Percentiles rank a stretch among this genome's conserved stretches.
phyloP scores from a whole-genome alignment of 2,797 vertebrate species.

The Arrhamphus sclerolepis region DNA sequence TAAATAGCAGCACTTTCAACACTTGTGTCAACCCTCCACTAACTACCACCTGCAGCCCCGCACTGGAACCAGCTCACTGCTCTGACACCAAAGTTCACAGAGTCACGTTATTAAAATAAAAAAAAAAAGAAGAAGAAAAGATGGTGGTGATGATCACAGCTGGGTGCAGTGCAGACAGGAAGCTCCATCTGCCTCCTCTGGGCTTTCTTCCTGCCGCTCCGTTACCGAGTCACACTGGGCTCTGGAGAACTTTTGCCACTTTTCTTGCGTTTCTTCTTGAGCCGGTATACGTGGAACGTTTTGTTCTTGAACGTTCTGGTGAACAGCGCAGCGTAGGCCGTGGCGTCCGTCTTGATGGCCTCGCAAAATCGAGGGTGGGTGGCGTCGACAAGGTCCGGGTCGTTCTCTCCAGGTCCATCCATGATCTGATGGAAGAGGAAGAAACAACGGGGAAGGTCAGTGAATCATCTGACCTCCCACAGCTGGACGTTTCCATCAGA shows the following conservation, averaged over 20 bases:
- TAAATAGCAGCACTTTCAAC: conserved; percentile 16
- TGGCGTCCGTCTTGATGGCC: conserved; percentile 85
- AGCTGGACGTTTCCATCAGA: not conserved
- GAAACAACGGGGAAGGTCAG: not conserved
- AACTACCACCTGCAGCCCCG: conserved; percentile 24
- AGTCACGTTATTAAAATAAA: conserved; percentile 13
- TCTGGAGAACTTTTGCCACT: conserved; percentile 50
- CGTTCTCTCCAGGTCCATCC: conserved; percentile 91
- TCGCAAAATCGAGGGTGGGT: conserved; percentile 92
- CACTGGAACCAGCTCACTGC: conserved; percentile 25
- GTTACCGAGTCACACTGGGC: conserved; percentile 33
- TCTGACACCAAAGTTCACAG: conserved; percentile 34
- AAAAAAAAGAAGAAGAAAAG: conserved; percentile 26
- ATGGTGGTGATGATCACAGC: conserved; percentile 53
- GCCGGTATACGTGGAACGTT: conserved; percentile 93
- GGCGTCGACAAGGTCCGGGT: conserved; percentile 84
- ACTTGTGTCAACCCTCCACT: conserved; percentile 25
- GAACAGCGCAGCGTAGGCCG: conserved; percentile 83
- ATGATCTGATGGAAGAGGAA: conserved; percentile 82
- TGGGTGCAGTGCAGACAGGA: conserved; percentile 36
- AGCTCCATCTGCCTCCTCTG: conserved; percentile 3
- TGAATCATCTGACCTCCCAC: too few relatives aligned
- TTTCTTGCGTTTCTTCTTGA: conserved; percentile 81
- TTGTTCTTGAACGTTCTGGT: conserved; percentile 92
- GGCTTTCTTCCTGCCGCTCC: conserved; percentile 5